Conservation (phyloP, 1,140 invertebrate genomes). For the Ptiloglossa arizonensis region DNA sequence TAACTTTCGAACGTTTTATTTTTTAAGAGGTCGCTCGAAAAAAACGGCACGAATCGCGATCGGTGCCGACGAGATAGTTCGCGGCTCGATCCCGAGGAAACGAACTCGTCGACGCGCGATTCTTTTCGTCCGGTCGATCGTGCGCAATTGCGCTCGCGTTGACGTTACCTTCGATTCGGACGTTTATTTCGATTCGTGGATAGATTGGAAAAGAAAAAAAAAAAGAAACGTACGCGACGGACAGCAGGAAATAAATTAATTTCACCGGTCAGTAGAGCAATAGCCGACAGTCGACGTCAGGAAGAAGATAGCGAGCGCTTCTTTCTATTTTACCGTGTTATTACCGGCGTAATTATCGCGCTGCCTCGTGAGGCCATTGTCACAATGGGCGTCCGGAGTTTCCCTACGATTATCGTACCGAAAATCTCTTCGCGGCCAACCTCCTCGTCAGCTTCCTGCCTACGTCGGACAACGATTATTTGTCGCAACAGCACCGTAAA, state of each 20-base stretch:
- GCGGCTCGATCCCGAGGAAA: too few species aligned
- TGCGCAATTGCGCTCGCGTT: too few species aligned
- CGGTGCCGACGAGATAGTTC: too few species aligned
- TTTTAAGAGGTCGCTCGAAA: too few species aligned
- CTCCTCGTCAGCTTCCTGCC: conserved; percentile 63
- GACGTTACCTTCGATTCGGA: too few species aligned
- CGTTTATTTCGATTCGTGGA: too few species aligned
- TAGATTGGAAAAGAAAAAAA: too few species aligned
- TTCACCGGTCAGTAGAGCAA: conserved; percentile 48
- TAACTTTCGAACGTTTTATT: neutral
- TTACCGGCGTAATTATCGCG: conserved; percentile 67
- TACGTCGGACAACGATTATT: conserved; percentile 58
- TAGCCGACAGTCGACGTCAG: conserved; percentile 28
- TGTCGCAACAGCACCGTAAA: conserved; percentile 54
- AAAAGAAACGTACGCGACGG: neutral
- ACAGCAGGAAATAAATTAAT: conserved; percentile 19
- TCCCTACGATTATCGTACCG: conserved; percentile 69
- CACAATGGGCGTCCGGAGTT: conserved; percentile 70
- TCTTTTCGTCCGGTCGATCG: too few species aligned
- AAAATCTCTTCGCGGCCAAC: conserved; percentile 63
- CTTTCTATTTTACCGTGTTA: conserved; percentile 63
- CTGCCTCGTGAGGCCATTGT: conserved; percentile 66
- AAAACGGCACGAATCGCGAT: too few species aligned
- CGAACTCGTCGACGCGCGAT: too few species aligned
- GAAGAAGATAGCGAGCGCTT: conserved; percentile 52